Percentiles rank a stretch among this genome's conserved stretches.
phyloP scores from a whole-genome alignment of 2,888 invertebrate genomes.

The Gasteruption jaculator region DNA sequence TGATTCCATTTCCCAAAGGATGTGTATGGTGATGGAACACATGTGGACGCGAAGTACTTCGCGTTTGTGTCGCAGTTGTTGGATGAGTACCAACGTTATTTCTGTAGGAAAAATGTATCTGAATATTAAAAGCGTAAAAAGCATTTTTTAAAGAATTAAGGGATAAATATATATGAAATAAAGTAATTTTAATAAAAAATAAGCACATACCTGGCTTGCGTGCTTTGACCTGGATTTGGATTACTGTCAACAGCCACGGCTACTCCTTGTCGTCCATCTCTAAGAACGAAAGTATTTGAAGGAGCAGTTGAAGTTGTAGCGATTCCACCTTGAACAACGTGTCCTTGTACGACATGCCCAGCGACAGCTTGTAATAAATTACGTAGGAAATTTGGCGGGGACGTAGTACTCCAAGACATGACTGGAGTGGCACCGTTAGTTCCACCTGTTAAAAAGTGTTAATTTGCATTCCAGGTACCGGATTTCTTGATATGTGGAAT shows the following conservation, averaged over 20 bases:
- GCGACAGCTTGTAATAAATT: slow-evolving; percentile 57
- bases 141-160: neutral
- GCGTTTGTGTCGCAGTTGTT: slow-evolving; percentile 67
- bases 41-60: slow-evolving; percentile 66
- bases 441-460: slow-evolving; percentile 20
- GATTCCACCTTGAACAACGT: slow-evolving; percentile 21
- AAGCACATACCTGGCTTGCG: slow-evolving; percentile 41
- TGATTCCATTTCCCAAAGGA: slow-evolving; percentile 52
- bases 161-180: neutral
- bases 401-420: slow-evolving; percentile 51
- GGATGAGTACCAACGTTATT: slow-evolving; percentile 67
- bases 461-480: neutral
- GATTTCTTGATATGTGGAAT: neutral
- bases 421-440: slow-evolving; percentile 29
- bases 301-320: slow-evolving; percentile 23
- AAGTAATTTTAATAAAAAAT: neutral
- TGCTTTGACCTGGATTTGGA: slow-evolving; percentile 43
- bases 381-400: slow-evolving; percentile 55
- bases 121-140: neutral
- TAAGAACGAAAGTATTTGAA: slow-evolving; percentile 25
- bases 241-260: slow-evolving; percentile 33
- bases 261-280: slow-evolving; percentile 25
- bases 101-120: slow-evolving; percentile 34
- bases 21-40: slow-evolving; percentile 60
- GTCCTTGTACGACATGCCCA: slow-evolving; percentile 49